A percentile compares a stretch with the other conserved stretches of the same genome.
These are phyloP conservation scores for Junco hyemalis DNA, from an alignment of 2,113 vertebrate species.

Conservation along the genomic window DNA sequence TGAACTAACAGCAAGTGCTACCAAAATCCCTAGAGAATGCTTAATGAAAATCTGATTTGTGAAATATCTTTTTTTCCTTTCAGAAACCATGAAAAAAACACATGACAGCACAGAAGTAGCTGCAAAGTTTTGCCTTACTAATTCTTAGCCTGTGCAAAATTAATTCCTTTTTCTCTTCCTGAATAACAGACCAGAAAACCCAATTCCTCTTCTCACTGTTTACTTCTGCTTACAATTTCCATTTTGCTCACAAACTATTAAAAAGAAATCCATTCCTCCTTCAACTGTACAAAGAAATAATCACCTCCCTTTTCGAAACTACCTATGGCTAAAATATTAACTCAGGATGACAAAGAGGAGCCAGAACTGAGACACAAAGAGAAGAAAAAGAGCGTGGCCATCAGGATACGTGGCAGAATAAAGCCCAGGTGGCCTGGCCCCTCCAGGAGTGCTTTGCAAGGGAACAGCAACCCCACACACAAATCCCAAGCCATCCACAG, in stretches of 20 bases:
- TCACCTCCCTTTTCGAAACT: background rate
- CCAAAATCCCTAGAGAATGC: background rate
- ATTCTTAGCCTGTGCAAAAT: constrained; percentile 21
- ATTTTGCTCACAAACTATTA: background rate
- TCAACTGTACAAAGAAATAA: background rate
- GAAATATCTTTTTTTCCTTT: background rate
- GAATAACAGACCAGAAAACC: background rate
- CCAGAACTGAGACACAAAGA: background rate
- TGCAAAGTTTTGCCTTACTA: background rate
- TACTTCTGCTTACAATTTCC: constrained; percentile 54
- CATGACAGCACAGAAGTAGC: background rate
- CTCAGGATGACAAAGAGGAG: background rate
- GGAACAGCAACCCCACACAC: background rate
- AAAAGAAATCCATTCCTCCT: background rate
- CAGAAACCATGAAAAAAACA: background rate
- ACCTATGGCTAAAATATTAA: background rate
- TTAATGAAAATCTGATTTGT: background rate
- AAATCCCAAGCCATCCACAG: background rate
- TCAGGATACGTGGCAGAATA: background rate
- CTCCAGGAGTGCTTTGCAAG: rapidly evolving
- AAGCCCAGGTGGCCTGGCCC: background rate
- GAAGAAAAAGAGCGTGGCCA: background rate
- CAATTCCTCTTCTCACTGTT: constrained; percentile 58
- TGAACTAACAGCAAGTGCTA: background rate
- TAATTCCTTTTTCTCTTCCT: constrained; percentile 60